Conservation (phyloP, 2,113 vertebrate genomes). For the Podilymbus podiceps region DNA sequence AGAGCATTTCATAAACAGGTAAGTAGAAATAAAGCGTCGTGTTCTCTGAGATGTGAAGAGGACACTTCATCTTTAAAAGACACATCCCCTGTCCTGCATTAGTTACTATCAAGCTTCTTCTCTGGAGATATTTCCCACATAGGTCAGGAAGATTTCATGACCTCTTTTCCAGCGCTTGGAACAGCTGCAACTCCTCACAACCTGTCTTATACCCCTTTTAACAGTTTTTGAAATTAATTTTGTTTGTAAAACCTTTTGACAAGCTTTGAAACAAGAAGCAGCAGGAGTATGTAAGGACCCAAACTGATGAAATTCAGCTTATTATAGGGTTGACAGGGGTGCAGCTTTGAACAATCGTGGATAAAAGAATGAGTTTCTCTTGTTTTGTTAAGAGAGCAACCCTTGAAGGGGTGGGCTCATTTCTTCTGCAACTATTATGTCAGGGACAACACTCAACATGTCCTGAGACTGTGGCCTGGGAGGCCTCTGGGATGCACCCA, state of each 20-base stretch:
- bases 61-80: background rate
- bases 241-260: background rate
- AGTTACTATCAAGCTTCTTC: background rate
- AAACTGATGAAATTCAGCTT: background rate
- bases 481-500: background rate
- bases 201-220: background rate
- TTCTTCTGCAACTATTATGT: background rate
- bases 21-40: background rate
- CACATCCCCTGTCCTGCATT: background rate
- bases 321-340: background rate
- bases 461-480: background rate
- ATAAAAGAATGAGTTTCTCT: background rate
- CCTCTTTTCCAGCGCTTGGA: background rate
- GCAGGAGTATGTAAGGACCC: background rate
- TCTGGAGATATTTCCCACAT: background rate
- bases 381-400: background rate
- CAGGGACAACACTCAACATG: background rate
- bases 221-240: background rate
- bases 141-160: background rate
- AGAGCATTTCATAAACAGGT: background rate
- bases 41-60: background rate
- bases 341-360: background rate
- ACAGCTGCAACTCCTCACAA: background rate
- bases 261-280: background rate
- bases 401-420: background rate